Evolutionary conservation across 2,888 invertebrate genomes (phyloP), one percentile per base, ranked within the genome.

Genomic region (Colostygia pectinataria): DNA sequence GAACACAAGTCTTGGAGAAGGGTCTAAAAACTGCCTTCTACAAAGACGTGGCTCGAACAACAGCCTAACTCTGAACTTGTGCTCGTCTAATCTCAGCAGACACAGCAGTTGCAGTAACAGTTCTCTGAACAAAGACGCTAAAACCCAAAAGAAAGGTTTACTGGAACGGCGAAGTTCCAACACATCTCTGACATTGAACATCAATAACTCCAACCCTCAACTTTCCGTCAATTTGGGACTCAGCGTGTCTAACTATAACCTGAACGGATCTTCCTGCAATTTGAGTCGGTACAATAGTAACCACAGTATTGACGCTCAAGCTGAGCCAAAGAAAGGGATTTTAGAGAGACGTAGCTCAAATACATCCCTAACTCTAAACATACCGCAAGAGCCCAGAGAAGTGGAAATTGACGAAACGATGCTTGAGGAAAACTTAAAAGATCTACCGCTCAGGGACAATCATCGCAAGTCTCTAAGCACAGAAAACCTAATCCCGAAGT

Each of bases 111-210:
- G 91, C 0, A 93, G 92, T 54, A 91, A 93, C 46, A 92, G 87
- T 50, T 91, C 92, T 0, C 74, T 92, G 2, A 91, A 88, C 48
- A 87, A 86, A 66, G 89, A 88, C 4, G 71, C 73, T 0, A 89
- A 83, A 63, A 76, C 77, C 0, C 91, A 84, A 32, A 92, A 92
- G 29, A 95, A 95, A 65, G 95, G 96, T 5, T 81, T 97, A 1
- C 82, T 97, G 3, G 96, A 97, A 73, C 92, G 98, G 15, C 91
- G 98, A 42, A 97, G 97, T 39, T 98, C 97, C 1, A 98, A 97
- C 73, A 97, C 97, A 0, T 97, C 97, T 45, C 85, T 98, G 1
- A 97, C 97, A 0, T 92, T 98, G 13, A 96, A 96, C 49, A 90
- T 91, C 5, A 90, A 88, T 47, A 85, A 70, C 14, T 86, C 88